A percentile compares a stretch with the other conserved stretches of the same genome.
phyloP scores from a whole-genome alignment of 2,888 invertebrate species.

The Himalopsyche anomala region DNA sequence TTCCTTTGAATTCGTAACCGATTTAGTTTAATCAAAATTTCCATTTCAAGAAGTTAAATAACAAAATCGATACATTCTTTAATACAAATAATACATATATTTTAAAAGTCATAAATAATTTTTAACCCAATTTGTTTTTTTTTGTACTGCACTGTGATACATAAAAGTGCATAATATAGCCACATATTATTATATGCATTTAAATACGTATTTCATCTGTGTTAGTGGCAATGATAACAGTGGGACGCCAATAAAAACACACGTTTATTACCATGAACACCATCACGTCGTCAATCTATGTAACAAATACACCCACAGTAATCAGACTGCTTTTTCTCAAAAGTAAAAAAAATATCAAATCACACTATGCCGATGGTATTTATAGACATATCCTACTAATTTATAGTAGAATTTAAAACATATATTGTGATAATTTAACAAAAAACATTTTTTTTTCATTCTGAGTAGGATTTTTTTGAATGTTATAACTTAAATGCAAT shows the following conservation, averaged over 20 bases:
- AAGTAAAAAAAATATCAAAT: neutral
- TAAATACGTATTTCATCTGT: slow-evolving; percentile 38
- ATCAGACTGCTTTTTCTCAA: neutral
- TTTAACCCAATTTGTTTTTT: too few species aligned
- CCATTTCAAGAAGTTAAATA: too few species aligned
- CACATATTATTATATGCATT: neutral
- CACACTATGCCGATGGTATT: neutral
- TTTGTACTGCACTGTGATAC: slow-evolving; percentile 2
- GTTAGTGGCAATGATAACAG: slow-evolving; percentile 58
- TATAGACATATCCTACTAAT: neutral
- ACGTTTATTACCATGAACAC: slow-evolving; percentile 55
- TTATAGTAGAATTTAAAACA: too few species aligned
- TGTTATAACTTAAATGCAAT: too few species aligned
- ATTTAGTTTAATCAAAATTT: too few species aligned
- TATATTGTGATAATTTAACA: too few species aligned
- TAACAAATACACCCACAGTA: slow-evolving; percentile 2
- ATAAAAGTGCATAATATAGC: slow-evolving; percentile 30
- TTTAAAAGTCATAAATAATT: too few species aligned
- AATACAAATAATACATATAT: too few species aligned
- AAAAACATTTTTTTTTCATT: too few species aligned
- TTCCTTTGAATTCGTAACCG: too few species aligned
- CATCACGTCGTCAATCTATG: slow-evolving; percentile 14
- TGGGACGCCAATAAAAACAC: slow-evolving; percentile 60
- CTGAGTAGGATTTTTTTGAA: too few species aligned
- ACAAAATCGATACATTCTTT: too few species aligned